Base-by-base conservation (phyloP, 2,797 vertebrate species). In the Mormyrops attenuatus region DNA sequence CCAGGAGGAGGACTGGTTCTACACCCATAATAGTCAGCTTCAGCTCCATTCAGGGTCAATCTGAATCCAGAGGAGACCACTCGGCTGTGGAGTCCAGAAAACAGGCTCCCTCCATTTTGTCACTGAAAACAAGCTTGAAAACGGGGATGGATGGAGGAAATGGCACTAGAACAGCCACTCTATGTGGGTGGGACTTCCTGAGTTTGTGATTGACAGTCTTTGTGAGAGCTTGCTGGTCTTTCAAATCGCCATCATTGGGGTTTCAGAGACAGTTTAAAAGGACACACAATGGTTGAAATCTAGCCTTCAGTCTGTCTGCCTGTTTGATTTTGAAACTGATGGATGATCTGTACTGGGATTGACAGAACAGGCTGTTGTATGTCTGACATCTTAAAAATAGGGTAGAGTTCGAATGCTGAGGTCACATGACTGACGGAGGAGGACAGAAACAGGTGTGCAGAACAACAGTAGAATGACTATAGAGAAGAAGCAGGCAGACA, bases 131-230 rank as follows among this genome's bases (percentile, higher is more conserved):
- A 47, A 82, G 17, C 52, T n/a, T 26, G 9, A 82, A 73, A 63
- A 57, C 38, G 41, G n/a, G 13, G 87, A 88, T 57, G 52, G 73
- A 47, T 26, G 17, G 57, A 30, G 15, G 57, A 86, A 47, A 49
- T 22, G 26, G 89, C 73, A 89, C 50, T 88, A 89, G 92, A 92
- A 89, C 88, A 89, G 52, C 50, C 22, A 30, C n/a, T 52, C 44
- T 30, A 50, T 13, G 89, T 91, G 90, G 90, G 92, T 93, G 93
- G 90, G 94, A 92, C 92, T 95, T 95, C 95, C 95, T 95, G 94
- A 96, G 94, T 93, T 93, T 93, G 93, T 95, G 95, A 95, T 94
- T 93, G 94, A 95, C 93, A 92, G 92, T 92, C 93, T 92, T 92
- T 92, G 91, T 92, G 90, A 91, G 91, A 92, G 92, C 93, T 91